Evolutionary conservation across 2,113 vertebrate genomes (phyloP).

Genomic region (Pluvianellus socialis): DNA sequence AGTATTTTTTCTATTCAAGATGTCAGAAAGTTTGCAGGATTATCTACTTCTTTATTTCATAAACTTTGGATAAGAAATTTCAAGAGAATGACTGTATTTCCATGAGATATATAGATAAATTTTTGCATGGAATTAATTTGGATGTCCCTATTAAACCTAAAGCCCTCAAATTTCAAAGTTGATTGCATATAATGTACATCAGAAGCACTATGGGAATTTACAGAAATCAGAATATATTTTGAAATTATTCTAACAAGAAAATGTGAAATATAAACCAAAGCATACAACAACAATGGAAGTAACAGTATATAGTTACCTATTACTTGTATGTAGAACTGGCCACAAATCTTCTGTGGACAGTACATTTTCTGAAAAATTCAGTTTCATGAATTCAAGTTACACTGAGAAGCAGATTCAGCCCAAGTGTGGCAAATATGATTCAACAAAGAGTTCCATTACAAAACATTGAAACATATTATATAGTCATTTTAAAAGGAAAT

Average conservation of each 20-base stretch:
- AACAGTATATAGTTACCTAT: not conserved
- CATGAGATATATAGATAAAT: not conserved
- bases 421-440: not conserved
- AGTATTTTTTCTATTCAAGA: not conserved
- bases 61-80: not conserved
- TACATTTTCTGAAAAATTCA: not conserved
- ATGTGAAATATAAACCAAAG: not conserved
- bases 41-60: not conserved
- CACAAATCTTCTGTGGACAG: not conserved
- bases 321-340: not conserved
- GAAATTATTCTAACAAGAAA: not conserved
- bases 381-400: not conserved
- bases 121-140: not conserved
- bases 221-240: not conserved
- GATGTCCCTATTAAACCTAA: not conserved
- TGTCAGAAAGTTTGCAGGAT: not conserved
- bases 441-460: not conserved
- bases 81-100: not conserved
- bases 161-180: not conserved
- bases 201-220: not conserved
- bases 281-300: not conserved
- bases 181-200: not conserved
- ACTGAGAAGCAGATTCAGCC: not conserved
- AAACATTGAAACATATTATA: not conserved
- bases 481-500: not conserved